Evolutionary conservation across 1,140 invertebrate species (phyloP).

Genomic region (Drosophila saltans): DNA sequence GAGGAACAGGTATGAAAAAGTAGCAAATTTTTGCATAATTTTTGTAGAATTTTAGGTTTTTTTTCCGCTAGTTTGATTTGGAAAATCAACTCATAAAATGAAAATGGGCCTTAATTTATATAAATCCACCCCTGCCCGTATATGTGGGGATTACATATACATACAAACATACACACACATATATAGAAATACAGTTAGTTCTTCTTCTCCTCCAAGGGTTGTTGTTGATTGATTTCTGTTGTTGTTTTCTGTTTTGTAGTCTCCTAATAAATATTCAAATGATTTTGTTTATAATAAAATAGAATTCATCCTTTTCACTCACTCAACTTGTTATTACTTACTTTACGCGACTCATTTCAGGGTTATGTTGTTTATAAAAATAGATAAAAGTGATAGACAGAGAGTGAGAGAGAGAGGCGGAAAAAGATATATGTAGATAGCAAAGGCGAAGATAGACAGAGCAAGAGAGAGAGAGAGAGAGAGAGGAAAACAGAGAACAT

Average conservation of each 20-base stretch:
- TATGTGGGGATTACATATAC: not conserved
- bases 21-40: too few relatives aligned
- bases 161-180: not conserved
- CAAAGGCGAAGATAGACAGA: not conserved
- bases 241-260: constrained; percentile 31
- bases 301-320: constrained; percentile 35
- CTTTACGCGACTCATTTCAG: constrained; percentile 3
- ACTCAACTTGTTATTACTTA: constrained; percentile 17
- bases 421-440: not conserved
- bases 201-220: constrained; percentile 45
- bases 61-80: too few relatives aligned
- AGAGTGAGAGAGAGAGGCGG: not conserved
- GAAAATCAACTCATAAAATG: too few relatives aligned
- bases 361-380: constrained; percentile 22
- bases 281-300: constrained; percentile 79
- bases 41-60: too few relatives aligned
- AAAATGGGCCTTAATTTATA: too few relatives aligned
- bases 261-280: constrained; percentile 70
- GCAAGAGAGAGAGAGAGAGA: not conserved
- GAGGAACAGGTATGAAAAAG: too few relatives aligned
- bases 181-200: constrained; percentile 21
- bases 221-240: constrained; percentile 63
- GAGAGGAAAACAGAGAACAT: not conserved
- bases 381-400: constrained; percentile 9
- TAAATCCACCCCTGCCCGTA: not conserved